Percentiles rank a stretch among this genome's conserved stretches.
phyloP scores from a whole-genome alignment of 2,888 invertebrate genomes.

The Steinernema hermaphroditum region DNA sequence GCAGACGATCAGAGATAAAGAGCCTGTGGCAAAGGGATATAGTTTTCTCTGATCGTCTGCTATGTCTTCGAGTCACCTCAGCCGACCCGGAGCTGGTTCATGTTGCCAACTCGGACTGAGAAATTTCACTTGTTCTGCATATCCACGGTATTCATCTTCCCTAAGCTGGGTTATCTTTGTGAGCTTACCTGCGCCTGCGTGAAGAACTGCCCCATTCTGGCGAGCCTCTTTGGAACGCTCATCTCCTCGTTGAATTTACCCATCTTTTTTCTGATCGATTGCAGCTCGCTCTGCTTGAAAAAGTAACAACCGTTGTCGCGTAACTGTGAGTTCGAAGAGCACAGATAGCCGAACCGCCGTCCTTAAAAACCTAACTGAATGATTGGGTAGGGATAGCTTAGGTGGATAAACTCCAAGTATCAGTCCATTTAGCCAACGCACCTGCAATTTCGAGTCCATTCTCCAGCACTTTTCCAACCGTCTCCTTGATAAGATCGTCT shows the following conservation, averaged over 20 bases:
- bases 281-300: conserved; percentile 45
- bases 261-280: conserved; percentile 38
- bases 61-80: too few species aligned
- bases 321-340: conserved; percentile 66
- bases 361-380: conserved; percentile 39
- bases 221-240: conserved; percentile 67
- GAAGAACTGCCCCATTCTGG: conserved; percentile 67
- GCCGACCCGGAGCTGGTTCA: too few species aligned
- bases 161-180: too few species aligned
- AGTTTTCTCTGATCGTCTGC: too few species aligned
- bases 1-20: too few species aligned
- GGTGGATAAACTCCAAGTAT: not conserved
- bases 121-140: too few species aligned
- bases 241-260: conserved; percentile 57
- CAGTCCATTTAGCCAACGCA: conserved; percentile 22
- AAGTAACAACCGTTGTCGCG: conserved; percentile 65
- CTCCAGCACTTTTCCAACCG: conserved; percentile 46
- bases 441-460: conserved; percentile 55
- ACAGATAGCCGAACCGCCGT: conserved; percentile 56
- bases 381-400: not conserved
- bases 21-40: too few species aligned
- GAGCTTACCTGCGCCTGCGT: conserved; percentile 57
- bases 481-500: conserved; percentile 43
- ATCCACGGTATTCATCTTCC: too few species aligned
- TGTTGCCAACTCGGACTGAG: too few species aligned